Conservation (phyloP, 2,888 invertebrate species). For the Copidosoma aretas region DNA sequence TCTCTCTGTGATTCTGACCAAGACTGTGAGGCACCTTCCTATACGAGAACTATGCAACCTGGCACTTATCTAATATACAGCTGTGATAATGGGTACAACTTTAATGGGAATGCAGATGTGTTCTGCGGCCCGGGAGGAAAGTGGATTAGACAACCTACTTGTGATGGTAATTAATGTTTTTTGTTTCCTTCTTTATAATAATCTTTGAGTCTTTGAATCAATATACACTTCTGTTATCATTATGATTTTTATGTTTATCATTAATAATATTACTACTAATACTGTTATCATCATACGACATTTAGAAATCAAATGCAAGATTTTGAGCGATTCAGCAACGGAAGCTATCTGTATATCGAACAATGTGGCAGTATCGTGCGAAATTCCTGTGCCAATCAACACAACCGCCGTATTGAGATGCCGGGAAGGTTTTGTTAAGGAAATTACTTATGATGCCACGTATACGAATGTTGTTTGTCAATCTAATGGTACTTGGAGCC, state of each 20-base stretch:
- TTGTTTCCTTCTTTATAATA: not conserved
- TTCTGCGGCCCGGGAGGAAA: conserved; percentile 50
- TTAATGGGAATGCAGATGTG: conserved; percentile 46
- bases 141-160: conserved; percentile 52
- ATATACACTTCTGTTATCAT: not conserved
- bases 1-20: conserved; percentile 46
- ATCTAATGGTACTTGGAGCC: conserved; percentile 53
- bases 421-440: conserved; percentile 50
- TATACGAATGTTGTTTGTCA: conserved; percentile 50
- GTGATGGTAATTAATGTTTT: conserved; percentile 46
- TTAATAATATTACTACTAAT: no score
- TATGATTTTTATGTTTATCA: not conserved
- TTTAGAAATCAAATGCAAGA: conserved; percentile 53
- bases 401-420: conserved; percentile 51
- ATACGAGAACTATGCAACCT: conserved; percentile 41
- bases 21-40: conserved; percentile 45
- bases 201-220: not conserved
- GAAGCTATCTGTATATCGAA: conserved; percentile 46
- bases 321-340: conserved; percentile 48
- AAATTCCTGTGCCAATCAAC: conserved; percentile 44
- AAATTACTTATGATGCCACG: conserved; percentile 26
- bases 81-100: conserved; percentile 50
- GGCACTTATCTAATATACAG: conserved; percentile 53
- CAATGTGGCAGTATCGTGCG: conserved; percentile 48
- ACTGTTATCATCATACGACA: conserved; percentile 1